Percentiles rank a stretch among this genome's conserved stretches.
Evolutionary conservation across 2,113 vertebrate genomes (phyloP).

Genomic region (Thalassarche chlororhynchos): DNA sequence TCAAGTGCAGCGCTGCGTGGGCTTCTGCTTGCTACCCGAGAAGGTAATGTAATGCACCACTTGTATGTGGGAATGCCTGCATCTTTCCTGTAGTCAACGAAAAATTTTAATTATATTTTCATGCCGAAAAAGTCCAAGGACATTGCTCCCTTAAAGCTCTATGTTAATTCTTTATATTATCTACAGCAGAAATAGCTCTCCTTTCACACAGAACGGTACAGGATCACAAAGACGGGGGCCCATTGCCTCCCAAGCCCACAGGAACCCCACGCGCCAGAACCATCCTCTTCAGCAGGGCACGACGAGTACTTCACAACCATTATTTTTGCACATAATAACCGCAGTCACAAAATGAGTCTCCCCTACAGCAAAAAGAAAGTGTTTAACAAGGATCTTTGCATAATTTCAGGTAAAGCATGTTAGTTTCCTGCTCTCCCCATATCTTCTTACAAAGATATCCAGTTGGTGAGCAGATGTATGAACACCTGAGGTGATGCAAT

Average conservation of each 20-base stretch:
- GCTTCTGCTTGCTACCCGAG: background rate
- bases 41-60: background rate
- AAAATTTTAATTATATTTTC: background rate
- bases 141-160: background rate
- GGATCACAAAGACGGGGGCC: background rate
- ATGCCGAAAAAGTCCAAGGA: background rate
- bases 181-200: background rate
- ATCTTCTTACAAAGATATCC: background rate
- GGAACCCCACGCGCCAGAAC: background rate
- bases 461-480: background rate
- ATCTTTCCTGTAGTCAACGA: background rate
- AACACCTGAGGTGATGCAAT: background rate
- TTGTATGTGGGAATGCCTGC: background rate
- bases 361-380: background rate
- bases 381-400: background rate
- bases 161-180: background rate
- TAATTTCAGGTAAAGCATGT: background rate
- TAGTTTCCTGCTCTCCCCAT: background rate
- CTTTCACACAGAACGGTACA: background rate
- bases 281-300: background rate
- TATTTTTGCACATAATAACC: background rate
- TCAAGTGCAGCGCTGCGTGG: background rate
- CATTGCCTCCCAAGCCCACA: background rate
- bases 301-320: background rate
- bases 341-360: background rate